phyloP scores from a whole-genome alignment of 2,888 invertebrate genomes.

The Netelia virgata region DNA sequence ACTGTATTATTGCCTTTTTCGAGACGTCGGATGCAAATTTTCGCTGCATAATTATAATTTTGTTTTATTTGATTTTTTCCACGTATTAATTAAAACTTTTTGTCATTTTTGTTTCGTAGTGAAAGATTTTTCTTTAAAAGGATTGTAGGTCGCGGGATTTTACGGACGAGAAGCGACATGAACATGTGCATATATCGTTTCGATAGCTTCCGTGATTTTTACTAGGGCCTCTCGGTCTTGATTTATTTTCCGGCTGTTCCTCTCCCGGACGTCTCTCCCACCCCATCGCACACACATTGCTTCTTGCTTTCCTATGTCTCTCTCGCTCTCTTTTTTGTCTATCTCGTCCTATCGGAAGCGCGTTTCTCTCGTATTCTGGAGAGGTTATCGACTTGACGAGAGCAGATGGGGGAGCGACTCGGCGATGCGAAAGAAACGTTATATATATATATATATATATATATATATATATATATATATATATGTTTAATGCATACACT shows the following conservation, averaged over 20 bases:
- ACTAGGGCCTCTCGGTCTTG: neutral
- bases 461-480: constrained; percentile 23
- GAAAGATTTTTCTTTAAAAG: constrained; percentile 10
- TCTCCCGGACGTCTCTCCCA: constrained; percentile 7
- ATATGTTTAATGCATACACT: neutral
- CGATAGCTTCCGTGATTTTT: neutral
- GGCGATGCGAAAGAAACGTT: neutral
- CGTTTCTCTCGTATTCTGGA: constrained; percentile 54
- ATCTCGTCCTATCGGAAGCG: constrained; percentile 29
- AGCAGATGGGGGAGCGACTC: constrained; percentile 35
- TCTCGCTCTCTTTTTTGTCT: constrained; percentile 17
- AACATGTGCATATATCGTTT: constrained; percentile 30
- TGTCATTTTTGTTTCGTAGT: neutral
- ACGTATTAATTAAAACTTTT: too few relatives aligned
- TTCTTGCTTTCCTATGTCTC: constrained; percentile 27
- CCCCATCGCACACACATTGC: constrained; percentile 20
- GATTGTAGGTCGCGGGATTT: neutral
- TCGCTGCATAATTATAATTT: too few relatives aligned
- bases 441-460: constrained; percentile 19
- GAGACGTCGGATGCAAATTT: too few relatives aligned
- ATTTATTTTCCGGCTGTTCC: constrained; percentile 55
- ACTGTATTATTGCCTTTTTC: too few relatives aligned
- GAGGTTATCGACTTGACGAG: constrained; percentile 58
- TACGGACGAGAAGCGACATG: neutral
- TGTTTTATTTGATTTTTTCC: too few relatives aligned